Conservation (phyloP, 2,888 invertebrate species). For the Coenonympha glycerion region DNA sequence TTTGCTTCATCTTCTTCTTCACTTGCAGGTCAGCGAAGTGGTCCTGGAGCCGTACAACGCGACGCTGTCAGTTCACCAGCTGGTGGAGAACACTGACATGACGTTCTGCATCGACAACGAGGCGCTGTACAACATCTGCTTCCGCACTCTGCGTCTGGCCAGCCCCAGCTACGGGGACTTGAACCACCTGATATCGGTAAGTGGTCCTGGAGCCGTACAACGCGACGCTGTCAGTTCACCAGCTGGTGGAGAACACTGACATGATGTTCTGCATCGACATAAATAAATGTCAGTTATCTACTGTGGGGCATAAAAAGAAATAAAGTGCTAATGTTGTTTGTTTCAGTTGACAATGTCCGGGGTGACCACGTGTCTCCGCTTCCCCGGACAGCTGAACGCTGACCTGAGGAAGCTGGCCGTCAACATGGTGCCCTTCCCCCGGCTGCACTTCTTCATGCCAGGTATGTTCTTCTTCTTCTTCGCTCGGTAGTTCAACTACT, state of each 20-base stretch:
- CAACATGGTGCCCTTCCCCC: slow-evolving; percentile 95
- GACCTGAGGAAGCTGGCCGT: slow-evolving; percentile 90
- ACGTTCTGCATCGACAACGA: slow-evolving; percentile 87
- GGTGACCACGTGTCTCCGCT: slow-evolving; percentile 88
- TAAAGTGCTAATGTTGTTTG: not conserved
- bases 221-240: too few relatives aligned
- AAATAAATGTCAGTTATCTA: too few relatives aligned
- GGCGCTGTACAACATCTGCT: slow-evolving; percentile 87
- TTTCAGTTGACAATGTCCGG: slow-evolving; percentile 80
- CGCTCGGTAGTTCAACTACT: too few relatives aligned
- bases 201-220: slow-evolving; percentile 83
- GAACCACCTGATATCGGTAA: slow-evolving; percentile 83
- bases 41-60: slow-evolving; percentile 88
- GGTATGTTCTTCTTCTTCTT: slow-evolving; percentile 28
- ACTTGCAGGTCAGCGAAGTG: slow-evolving; percentile 77
- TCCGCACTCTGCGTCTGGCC: slow-evolving; percentile 80
- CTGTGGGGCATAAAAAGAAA: too few relatives aligned
- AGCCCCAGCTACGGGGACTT: slow-evolving; percentile 88
- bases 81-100: slow-evolving; percentile 86
- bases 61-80: slow-evolving; percentile 82
- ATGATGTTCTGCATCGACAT: too few relatives aligned
- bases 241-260: too few relatives aligned
- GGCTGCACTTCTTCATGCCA: slow-evolving; percentile 91
- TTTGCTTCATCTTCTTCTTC: not conserved
- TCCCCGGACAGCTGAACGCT: slow-evolving; percentile 94